Evolutionary conservation across 2,888 invertebrate genomes (phyloP).

Genomic region (Stenodema calcarata): DNA sequence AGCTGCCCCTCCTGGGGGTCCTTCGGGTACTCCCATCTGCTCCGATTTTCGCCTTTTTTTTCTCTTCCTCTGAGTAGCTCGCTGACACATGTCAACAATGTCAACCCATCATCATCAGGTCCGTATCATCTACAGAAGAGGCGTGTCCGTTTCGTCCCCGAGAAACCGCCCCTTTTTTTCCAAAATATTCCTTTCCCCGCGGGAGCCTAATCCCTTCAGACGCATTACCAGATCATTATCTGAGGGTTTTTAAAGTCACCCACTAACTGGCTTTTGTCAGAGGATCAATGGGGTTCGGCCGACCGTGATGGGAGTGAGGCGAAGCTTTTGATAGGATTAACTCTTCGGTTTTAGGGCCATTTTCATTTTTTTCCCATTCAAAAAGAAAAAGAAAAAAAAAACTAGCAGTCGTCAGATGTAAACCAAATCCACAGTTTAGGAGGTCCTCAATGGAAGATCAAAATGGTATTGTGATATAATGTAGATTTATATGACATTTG

Average conservation of each 20-base stretch:
- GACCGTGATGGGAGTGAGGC: not conserved
- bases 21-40: not conserved
- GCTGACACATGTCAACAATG: not conserved
- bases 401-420: too few species aligned
- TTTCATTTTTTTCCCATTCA: not conserved
- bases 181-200: not conserved
- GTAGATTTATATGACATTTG: too few species aligned
- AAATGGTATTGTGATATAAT: too few species aligned
- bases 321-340: not conserved
- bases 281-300: not conserved
- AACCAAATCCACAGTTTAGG: too few species aligned
- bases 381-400: too few species aligned
- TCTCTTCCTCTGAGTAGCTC: not conserved
- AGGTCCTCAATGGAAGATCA: too few species aligned
- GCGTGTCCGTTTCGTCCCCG: not conserved
- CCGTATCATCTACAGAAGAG: not conserved
- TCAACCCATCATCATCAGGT: not conserved
- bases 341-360: not conserved
- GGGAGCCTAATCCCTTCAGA: not conserved
- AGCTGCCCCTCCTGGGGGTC: not conserved
- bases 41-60: not conserved
- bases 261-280: not conserved
- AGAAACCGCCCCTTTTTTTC: not conserved
- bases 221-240: slow-evolving; percentile 28
- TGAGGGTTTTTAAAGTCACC: slow-evolving; percentile 10